phyloP scores from a whole-genome alignment of 2,888 invertebrate species.

The Hermaeophaga mercurialis region DNA sequence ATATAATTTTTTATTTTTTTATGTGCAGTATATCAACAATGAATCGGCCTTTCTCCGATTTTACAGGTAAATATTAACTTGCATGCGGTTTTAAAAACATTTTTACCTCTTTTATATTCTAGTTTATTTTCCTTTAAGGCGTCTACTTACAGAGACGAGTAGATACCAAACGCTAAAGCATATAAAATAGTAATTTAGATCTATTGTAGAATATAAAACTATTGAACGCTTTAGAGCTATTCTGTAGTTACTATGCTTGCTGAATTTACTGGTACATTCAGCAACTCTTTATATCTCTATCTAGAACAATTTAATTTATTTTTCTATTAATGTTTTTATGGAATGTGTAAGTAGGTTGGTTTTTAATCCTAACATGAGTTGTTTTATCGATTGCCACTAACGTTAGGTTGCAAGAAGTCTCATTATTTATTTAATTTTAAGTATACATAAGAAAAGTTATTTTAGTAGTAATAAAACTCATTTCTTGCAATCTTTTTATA shows the following conservation, averaged over 20 bases:
- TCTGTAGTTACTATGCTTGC: constrained; percentile 3
- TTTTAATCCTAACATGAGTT: constrained; percentile 7
- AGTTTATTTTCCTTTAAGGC: constrained; percentile 14
- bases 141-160: constrained; percentile 27
- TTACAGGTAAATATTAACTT: constrained; percentile 30
- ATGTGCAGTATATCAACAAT: constrained; percentile 29
- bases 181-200: not conserved
- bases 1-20: constrained; percentile 18
- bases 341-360: constrained; percentile 13
- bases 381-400: not conserved
- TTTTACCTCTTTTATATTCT: constrained; percentile 8
- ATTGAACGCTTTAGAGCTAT: constrained; percentile 13
- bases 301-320: constrained; percentile 3
- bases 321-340: not conserved
- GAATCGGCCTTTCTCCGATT: constrained; percentile 11
- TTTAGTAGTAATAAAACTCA: no score
- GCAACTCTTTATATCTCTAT: constrained; percentile 1
- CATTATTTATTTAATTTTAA: not conserved
- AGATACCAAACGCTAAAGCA: constrained; percentile 6
- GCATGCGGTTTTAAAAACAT: constrained; percentile 6
- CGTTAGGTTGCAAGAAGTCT: not conserved
- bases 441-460: no score
- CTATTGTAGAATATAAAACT: not conserved
- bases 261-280: not conserved
- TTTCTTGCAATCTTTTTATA: no score